These are phyloP conservation scores for Cantharis rufa DNA, from an alignment of 2,888 invertebrate genomes.

Conservation along the genomic window DNA sequence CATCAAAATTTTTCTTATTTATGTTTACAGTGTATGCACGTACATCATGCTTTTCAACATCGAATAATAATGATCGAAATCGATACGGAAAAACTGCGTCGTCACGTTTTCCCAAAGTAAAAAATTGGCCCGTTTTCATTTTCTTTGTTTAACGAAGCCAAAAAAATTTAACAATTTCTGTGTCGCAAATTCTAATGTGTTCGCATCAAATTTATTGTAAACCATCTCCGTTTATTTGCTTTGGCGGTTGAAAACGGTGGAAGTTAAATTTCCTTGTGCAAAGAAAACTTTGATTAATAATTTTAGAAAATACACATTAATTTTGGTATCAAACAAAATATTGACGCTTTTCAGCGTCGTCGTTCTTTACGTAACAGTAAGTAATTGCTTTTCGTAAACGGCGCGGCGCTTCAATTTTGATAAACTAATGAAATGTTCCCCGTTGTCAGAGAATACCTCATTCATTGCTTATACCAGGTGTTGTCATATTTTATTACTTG, in stretches of 20 bases:
- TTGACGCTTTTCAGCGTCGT: conserved; percentile 13
- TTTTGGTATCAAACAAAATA: conserved; percentile 15
- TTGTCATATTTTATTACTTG: conserved; percentile 34
- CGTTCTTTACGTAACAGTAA: conserved; percentile 16
- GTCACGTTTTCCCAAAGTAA: not conserved
- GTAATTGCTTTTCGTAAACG: conserved; percentile 23
- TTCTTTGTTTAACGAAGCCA: not conserved
- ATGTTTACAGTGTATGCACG: not conserved
- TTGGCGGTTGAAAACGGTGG: not conserved
- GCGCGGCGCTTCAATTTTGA: conserved; percentile 26
- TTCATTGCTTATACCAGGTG: conserved; percentile 33
- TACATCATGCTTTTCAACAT: not conserved
- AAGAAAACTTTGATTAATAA: not conserved
- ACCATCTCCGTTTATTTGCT: not conserved
- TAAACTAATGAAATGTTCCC: conserved; percentile 31
- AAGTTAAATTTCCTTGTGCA: not conserved
- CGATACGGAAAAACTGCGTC: not conserved
- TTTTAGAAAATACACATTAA: conserved; percentile 9
- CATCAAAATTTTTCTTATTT: not conserved
- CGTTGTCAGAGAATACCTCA: conserved; percentile 24
- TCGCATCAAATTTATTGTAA: not conserved
- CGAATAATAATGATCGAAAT: not conserved
- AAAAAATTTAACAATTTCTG: not conserved
- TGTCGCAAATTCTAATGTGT: not conserved
- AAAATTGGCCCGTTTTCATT: not conserved